Conservation (phyloP, 2,797 vertebrate species). For the Lepidocolaptes lacrymiger region DNA sequence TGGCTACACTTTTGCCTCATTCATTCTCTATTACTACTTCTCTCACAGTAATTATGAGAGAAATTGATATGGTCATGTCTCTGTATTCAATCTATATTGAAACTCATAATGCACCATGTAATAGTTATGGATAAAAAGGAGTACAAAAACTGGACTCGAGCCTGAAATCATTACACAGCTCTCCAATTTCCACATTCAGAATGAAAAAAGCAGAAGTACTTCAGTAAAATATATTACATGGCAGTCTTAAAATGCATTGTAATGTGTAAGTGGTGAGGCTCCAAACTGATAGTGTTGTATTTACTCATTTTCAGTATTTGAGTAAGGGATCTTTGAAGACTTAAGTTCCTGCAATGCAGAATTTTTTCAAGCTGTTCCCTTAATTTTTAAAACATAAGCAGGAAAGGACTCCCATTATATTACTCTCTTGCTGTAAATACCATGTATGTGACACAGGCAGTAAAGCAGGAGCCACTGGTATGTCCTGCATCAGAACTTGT, state of each 20-base stretch:
- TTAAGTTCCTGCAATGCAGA: not conserved
- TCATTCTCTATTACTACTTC: slow-evolving; percentile 23
- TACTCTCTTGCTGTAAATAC: not conserved
- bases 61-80: slow-evolving; percentile 29
- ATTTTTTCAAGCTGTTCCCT: slow-evolving; percentile 5
- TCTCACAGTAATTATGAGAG: slow-evolving; percentile 24
- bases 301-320: not conserved
- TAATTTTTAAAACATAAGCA: slow-evolving; percentile 11
- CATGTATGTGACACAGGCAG: not conserved
- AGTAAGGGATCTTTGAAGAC: slow-evolving; percentile 12
- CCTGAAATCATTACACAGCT: slow-evolving; percentile 32
- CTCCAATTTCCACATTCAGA: slow-evolving; percentile 6
- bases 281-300: not conserved
- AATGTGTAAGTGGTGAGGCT: not conserved
- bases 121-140: slow-evolving; percentile 30
- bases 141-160: slow-evolving; percentile 6
- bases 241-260: not conserved
- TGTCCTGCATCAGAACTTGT: not conserved
- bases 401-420: not conserved
- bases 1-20: slow-evolving; percentile 21
- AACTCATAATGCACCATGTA: slow-evolving; percentile 32
- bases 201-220: slow-evolving; percentile 6
- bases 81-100: slow-evolving; percentile 11
- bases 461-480: not conserved
- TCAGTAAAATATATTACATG: not conserved